Evolutionary conservation across 2,113 vertebrate genomes (phyloP).

Genomic region (Mobula birostris): DNA sequence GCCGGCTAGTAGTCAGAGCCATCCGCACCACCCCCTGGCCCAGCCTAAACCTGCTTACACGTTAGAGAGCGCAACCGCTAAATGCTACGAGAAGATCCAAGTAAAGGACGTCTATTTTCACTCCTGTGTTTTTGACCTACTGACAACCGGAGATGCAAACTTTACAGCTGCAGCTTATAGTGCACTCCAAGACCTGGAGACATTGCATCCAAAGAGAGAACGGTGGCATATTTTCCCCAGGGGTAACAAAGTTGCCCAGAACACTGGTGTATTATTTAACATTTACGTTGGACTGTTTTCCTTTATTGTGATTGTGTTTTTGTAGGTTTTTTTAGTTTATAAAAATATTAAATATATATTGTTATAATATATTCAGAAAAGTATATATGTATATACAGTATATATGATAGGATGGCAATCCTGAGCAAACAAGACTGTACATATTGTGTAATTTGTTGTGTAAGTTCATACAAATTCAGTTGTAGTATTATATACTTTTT

Average conservation of each 20-base stretch:
- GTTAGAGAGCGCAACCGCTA: slow-evolving; percentile 67
- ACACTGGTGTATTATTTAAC: slow-evolving; percentile 38
- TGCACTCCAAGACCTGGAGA: slow-evolving; percentile 82
- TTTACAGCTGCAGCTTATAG: slow-evolving; percentile 83
- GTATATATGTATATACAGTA: slow-evolving; percentile 73
- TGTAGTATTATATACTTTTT: slow-evolving; percentile 57
- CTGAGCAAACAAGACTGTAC: slow-evolving; percentile 56
- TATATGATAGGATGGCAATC: slow-evolving; percentile 61
- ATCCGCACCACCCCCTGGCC: slow-evolving; percentile 41
- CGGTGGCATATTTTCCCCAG: slow-evolving; percentile 83
- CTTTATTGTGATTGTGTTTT: slow-evolving; percentile 54
- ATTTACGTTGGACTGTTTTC: slow-evolving; percentile 50
- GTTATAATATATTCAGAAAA: slow-evolving; percentile 72
- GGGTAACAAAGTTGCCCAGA: slow-evolving; percentile 31
- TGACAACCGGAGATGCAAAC: slow-evolving; percentile 90
- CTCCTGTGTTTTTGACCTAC: slow-evolving; percentile 89
- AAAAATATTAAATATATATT: slow-evolving; percentile 67
- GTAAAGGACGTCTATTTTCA: slow-evolving; percentile 89
- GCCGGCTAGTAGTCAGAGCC: slow-evolving; percentile 50
- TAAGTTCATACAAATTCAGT: slow-evolving; percentile 58
- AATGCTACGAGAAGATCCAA: slow-evolving; percentile 78
- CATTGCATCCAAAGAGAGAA: slow-evolving; percentile 75
- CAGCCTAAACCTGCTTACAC: slow-evolving; percentile 53
- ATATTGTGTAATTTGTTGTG: slow-evolving; percentile 56
- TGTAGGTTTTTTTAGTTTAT: slow-evolving; percentile 48